Conservation (phyloP, 2,797 vertebrate species). For the Anguilla obscura region DNA sequence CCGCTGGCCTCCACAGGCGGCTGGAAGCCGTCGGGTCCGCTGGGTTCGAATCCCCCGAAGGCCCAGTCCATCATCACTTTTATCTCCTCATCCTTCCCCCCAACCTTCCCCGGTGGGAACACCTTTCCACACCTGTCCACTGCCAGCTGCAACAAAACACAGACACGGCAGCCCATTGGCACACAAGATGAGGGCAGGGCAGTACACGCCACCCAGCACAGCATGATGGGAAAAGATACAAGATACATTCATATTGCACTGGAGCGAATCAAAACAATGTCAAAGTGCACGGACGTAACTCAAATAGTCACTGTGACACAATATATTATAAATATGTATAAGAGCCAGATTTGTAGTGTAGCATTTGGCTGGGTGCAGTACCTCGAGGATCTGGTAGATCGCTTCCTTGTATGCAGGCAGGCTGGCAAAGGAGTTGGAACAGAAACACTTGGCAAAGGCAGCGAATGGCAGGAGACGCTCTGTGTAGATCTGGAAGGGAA, state of each 20-base stretch:
- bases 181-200: background rate
- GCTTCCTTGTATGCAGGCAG: slow-evolving; percentile 69
- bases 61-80: slow-evolving; percentile 76
- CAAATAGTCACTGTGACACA: too few species aligned
- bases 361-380: slow-evolving; percentile 43
- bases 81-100: slow-evolving; percentile 61
- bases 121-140: slow-evolving; percentile 67
- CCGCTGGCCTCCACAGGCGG: slow-evolving; percentile 33
- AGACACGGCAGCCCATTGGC: background rate
- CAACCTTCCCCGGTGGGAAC: slow-evolving; percentile 49
- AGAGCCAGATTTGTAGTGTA: too few species aligned
- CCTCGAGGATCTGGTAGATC: slow-evolving; percentile 73
- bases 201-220: background rate
- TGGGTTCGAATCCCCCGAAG: slow-evolving; percentile 69
- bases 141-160: slow-evolving; percentile 63
- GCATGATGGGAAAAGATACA: background rate
- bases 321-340: background rate
- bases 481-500: slow-evolving; percentile 60
- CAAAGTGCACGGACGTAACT: background rate
- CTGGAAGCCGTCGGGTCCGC: slow-evolving; percentile 65
- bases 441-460: slow-evolving; percentile 67
- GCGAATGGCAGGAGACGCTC: slow-evolving; percentile 59
- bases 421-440: slow-evolving; percentile 67
- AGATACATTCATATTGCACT: background rate
- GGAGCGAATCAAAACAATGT: background rate